Base-by-base conservation (phyloP, 1,140 invertebrate genomes). In the Drosophila triauraria region DNA sequence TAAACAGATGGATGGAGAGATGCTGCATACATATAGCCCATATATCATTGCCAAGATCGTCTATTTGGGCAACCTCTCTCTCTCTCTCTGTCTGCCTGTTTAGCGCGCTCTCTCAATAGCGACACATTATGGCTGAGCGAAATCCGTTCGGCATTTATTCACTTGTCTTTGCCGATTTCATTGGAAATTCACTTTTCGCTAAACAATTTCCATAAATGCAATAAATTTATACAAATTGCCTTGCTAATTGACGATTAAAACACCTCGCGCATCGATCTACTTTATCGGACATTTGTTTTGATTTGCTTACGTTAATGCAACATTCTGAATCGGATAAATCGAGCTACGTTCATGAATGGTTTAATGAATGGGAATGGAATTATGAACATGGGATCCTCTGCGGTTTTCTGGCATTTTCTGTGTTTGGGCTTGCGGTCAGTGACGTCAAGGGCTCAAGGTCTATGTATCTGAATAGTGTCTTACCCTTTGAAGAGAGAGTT, bases 161-260 rank as follows among this genome's bases (percentile, higher is more conserved):
- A 43, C 46, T 72, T 60, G n/a, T 59, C 46, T 27, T 48, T 4
- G 32, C 47, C 25, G 9, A 20, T 59, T 72, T 72, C 67, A 59
- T 43, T 74, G 40, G 53, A 74, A 72, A 60, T 72, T 60, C 38
- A 38, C 53, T 75, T 78, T 81, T 69, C 42, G 42, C 60, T 57
- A 80, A 72, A 63, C 63, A 76, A 50, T 63, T 72, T 65, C 61
- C 68, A 78, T 71, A 80, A 80, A 60, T 69, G 51, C 64, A 65
- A 87, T 87, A 80, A 88, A 86, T 82, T 74, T 47, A 7, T 54
- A 76, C 74, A 51, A 82, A 87, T 77, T 51, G 46, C 46, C 54
- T 61, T 48, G 85, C 75, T 90, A 81, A 90, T 75, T 71, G 74
- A 74, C 20, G 65, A 75, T 83, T 83, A 68, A 83, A 75, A 77